A percentile compares a stretch with the other conserved stretches of the same genome.
Evolutionary conservation across 2,113 vertebrate genomes (phyloP).

Genomic region (Lichenostomus cassidix): DNA sequence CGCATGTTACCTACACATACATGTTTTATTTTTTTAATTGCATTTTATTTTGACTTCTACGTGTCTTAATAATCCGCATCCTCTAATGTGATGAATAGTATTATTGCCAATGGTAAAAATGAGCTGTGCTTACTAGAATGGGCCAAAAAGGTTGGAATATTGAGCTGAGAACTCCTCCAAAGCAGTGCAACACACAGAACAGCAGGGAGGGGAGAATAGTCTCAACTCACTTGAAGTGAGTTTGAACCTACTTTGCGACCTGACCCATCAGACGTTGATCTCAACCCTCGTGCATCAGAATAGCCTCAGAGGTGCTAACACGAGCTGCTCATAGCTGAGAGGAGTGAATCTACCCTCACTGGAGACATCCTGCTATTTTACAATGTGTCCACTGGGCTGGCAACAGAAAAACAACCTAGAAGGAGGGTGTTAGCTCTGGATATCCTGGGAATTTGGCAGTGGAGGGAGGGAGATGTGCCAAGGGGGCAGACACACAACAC

Average conservation of each 20-base stretch:
- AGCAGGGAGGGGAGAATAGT: neutral
- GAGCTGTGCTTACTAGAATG: neutral
- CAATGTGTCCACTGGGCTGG: too few species aligned
- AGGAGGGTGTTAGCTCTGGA: neutral
- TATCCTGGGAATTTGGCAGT: neutral
- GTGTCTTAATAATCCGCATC: neutral
- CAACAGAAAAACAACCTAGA: neutral
- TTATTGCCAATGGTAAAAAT: neutral
- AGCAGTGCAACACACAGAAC: neutral
- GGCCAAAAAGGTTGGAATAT: neutral
- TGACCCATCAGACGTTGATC: neutral
- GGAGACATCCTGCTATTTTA: neutral
- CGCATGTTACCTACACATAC: accelerated
- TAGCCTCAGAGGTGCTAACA: neutral
- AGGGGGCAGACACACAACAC: neutral
- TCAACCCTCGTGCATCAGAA: neutral
- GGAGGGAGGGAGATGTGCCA: neutral
- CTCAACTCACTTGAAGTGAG: neutral
- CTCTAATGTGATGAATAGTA: neutral
- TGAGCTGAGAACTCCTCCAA: neutral
- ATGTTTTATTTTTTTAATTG: neutral
- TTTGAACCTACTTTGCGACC: neutral
- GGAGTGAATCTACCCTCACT: neutral
- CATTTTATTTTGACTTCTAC: neutral
- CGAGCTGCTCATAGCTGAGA: neutral